Base-by-base conservation (phyloP, 2,888 invertebrate species). In the Liodrosophila aerea region DNA sequence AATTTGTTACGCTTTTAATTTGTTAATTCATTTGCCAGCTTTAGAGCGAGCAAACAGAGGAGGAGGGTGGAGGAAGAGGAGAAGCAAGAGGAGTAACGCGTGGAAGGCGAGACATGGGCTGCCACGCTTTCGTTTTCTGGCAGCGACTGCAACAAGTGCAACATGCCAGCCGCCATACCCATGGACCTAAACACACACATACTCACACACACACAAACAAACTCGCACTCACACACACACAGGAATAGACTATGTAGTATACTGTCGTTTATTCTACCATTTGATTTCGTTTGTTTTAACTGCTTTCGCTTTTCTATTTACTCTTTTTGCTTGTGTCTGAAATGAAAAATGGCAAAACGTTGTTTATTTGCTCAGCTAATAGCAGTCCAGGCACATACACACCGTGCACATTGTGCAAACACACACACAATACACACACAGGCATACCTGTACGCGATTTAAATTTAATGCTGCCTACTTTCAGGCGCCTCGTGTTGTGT, bases 1-100 rank as follows among this genome's bases (percentile, higher is more conserved):
- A 78, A 82, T 78, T 81, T 81, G 82, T 68, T 63, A 75, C 73
- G 70, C 78, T 82, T 78, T 78, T 78, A 82, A 78, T 78, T 78
- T 82, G 78, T 78, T 78, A 78, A 82, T 78, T 82, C 82, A 78
- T 82, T 82, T 82, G 64, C 82, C 36, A 54, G 70, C 60, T 47
- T 51, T 43, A 67, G 27, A 2, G 22, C 1, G 9, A 2, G 31
- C 5, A 13, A 13, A 22, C 5, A n/a, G n/a, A n/a, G n/a, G n/a
- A n/a, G n/a, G n/a, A n/a, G 36, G 3, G 36, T 1, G 18, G 16
- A 15, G 9, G 16, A 22, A n/a, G 11, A 5, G 2, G 39, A 39
- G 7, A 11, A 16, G 2, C 16, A n/a, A n/a, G 12, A 12, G 29
- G 29, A 9, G 1, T 11, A 4, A 7, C 2, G 2, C 8, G 18